Percentiles rank a stretch among this genome's conserved stretches.
Evolutionary conservation across 1,140 invertebrate species (phyloP).

Genomic region (Artemia franciscana): DNA sequence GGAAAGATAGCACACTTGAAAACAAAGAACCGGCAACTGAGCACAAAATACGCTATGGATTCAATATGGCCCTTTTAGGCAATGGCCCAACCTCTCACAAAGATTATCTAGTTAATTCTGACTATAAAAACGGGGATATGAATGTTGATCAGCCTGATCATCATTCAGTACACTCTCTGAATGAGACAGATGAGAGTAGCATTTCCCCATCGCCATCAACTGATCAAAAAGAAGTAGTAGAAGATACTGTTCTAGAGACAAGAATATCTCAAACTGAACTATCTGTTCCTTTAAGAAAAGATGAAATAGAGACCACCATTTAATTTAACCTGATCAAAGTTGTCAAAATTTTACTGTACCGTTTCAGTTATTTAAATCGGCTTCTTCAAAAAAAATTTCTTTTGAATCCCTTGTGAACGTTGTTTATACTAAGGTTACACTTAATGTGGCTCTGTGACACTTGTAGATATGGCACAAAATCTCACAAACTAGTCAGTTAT

Average conservation of each 20-base stretch:
- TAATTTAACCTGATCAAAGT: too few relatives aligned
- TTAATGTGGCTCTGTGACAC: too few relatives aligned
- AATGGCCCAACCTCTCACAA: not conserved
- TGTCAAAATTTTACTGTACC: too few relatives aligned
- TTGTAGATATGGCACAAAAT: too few relatives aligned
- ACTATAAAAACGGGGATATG: not conserved
- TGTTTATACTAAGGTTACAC: too few relatives aligned
- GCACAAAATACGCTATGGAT: not conserved
- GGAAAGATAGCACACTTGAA: not conserved
- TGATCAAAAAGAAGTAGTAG: not conserved
- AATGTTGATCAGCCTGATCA: not conserved
- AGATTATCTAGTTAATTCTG: not conserved
- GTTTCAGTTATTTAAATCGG: too few relatives aligned
- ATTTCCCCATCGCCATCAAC: not conserved
- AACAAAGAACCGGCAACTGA: not conserved
- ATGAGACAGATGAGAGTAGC: not conserved
- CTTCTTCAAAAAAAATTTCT: too few relatives aligned
- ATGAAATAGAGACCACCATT: not conserved
- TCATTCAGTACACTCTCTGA: not conserved
- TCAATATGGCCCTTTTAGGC: not conserved
- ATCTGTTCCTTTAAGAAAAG: not conserved
- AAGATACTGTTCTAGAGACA: not conserved
- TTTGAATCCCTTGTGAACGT: too few relatives aligned
- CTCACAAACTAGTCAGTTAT: too few relatives aligned
- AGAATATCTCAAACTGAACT: not conserved